These are phyloP conservation scores for Calliphora vicina DNA, from an alignment of 1,140 invertebrate species.

Conservation along the genomic window DNA sequence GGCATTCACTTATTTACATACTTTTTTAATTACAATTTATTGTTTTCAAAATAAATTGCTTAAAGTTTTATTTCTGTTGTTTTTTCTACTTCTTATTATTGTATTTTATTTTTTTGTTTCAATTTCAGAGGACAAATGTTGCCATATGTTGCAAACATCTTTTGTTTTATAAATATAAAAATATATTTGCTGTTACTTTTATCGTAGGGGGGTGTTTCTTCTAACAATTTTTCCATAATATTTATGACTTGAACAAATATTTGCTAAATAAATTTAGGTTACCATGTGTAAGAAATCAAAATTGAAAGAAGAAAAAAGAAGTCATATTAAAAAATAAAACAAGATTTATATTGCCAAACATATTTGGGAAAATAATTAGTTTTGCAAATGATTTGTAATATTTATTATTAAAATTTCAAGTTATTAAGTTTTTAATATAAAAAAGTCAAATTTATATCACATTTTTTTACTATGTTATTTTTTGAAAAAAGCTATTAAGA, in stretches of 20 bases:
- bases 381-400: too few relatives aligned
- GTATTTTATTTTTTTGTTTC: not conserved
- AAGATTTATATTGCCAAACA: not conserved
- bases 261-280: constrained; percentile 6
- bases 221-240: not conserved
- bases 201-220: not conserved
- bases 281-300: not conserved
- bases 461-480: too few relatives aligned
- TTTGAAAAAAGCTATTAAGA: too few relatives aligned
- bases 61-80: constrained; percentile 5
- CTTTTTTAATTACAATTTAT: constrained; percentile 15
- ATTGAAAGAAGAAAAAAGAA: not conserved
- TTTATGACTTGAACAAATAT: constrained; percentile 14
- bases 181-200: too few relatives aligned
- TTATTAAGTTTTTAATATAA: too few relatives aligned
- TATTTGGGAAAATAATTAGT: too few relatives aligned
- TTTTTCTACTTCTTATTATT: not conserved
- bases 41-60: constrained; percentile 5
- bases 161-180: too few relatives aligned
- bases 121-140: not conserved
- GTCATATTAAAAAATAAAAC: not conserved
- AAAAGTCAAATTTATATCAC: too few relatives aligned
- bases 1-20: not conserved
- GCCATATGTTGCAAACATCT: constrained; percentile 2
- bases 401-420: too few relatives aligned